phyloP scores from a whole-genome alignment of 2,888 invertebrate genomes.

The Netelia virgata region DNA sequence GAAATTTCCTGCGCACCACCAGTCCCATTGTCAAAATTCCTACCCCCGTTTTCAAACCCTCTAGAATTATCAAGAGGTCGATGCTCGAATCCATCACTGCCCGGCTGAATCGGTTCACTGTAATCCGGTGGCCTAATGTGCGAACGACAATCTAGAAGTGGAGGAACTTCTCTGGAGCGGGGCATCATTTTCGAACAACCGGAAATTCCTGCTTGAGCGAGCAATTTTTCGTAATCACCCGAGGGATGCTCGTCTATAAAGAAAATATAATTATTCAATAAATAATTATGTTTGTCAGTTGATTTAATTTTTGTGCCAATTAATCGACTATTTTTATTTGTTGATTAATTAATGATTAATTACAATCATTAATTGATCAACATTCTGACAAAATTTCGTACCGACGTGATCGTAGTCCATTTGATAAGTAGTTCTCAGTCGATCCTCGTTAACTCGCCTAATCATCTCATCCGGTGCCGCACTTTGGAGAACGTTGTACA shows the following conservation, averaged over 20 bases:
- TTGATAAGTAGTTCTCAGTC: constrained; percentile 87
- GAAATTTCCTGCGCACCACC: constrained; percentile 8
- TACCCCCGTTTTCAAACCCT: background rate
- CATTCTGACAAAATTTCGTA: constrained; percentile 71
- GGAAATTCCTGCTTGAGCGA: constrained; percentile 85
- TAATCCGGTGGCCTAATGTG: constrained; percentile 50
- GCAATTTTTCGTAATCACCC: constrained; percentile 87
- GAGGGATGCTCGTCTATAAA: constrained; percentile 85
- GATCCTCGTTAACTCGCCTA: constrained; percentile 87
- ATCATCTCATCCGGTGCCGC: constrained; percentile 87
- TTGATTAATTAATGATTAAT: constrained; percentile 7
- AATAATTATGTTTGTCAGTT: background rate
- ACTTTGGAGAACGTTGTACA: constrained; percentile 88
- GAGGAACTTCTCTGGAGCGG: constrained; percentile 3
- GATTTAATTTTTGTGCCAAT: background rate
- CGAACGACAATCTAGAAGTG: constrained; percentile 67
- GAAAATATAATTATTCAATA: background rate
- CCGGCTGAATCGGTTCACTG: constrained; percentile 14
- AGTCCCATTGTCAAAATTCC: background rate
- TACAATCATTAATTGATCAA: background rate
- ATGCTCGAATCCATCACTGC: constrained; percentile 2
- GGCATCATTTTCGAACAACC: constrained; percentile 1
- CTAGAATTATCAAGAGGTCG: background rate
- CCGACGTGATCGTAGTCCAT: constrained; percentile 87
- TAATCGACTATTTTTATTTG: background rate